Percentiles rank a stretch among this genome's conserved stretches.
Conservation (phyloP, 2,797 vertebrate species). For the Acanthurus lineatus region DNA sequence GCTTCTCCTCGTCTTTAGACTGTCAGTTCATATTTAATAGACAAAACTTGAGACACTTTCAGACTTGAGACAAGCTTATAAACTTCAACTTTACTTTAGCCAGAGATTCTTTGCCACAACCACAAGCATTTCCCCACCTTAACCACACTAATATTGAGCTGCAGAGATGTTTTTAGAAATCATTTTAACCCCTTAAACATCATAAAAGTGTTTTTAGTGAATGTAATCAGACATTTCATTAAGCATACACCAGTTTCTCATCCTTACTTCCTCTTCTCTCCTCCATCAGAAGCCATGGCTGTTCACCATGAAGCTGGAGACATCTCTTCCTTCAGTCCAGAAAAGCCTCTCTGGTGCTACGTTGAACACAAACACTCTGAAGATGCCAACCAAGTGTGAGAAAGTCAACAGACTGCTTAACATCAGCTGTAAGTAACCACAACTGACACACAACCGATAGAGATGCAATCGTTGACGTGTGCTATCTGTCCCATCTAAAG, state of each 20-base stretch:
- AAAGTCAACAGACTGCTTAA: slow-evolving; percentile 66
- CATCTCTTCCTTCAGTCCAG: slow-evolving; percentile 53
- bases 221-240: neutral
- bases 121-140: neutral
- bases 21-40: too few species aligned
- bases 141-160: neutral
- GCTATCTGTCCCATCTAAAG: too few species aligned
- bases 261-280: slow-evolving; percentile 32
- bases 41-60: too few species aligned
- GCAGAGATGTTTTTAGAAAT: neutral
- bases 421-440: slow-evolving; percentile 71
- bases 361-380: slow-evolving; percentile 59
- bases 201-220: neutral
- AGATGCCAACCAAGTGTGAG: slow-evolving; percentile 70
- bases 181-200: neutral
- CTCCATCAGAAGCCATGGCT: slow-evolving; percentile 67
- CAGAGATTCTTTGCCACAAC: too few species aligned
- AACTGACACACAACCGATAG: too few species aligned
- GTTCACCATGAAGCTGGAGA: slow-evolving; percentile 69
- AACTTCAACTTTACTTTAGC: too few species aligned
- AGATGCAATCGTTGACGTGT: too few species aligned
- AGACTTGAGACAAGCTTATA: too few species aligned
- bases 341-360: slow-evolving; percentile 60
- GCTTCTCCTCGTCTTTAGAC: neutral
- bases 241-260: neutral